A percentile compares a stretch with the other conserved stretches of the same genome.
Conservation (phyloP, 2,888 invertebrate genomes). For the Nomada fucata region DNA sequence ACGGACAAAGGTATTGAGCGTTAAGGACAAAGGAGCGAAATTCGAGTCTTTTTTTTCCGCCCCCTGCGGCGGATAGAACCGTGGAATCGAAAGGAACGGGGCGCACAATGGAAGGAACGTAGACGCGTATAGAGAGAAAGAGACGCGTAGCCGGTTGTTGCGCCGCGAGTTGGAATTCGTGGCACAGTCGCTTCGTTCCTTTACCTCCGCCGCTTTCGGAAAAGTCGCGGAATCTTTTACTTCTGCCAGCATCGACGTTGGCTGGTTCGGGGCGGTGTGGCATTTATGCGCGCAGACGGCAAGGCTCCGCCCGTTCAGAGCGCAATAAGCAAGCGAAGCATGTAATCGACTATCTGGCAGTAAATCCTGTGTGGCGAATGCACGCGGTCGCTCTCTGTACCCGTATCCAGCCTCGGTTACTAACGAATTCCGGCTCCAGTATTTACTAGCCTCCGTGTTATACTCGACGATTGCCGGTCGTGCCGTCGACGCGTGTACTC, state of each 20-base stretch:
- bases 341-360: constrained; percentile 73
- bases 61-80: neutral
- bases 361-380: constrained; percentile 67
- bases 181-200: constrained; percentile 17
- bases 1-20: neutral
- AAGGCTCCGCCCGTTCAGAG: constrained; percentile 61
- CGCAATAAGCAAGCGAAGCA: constrained; percentile 71
- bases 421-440: constrained; percentile 63
- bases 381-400: constrained; percentile 46
- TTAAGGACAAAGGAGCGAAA: neutral
- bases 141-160: neutral
- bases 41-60: neutral
- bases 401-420: constrained; percentile 42
- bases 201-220: constrained; percentile 2
- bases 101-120: neutral
- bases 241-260: constrained; percentile 3
- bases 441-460: constrained; percentile 64
- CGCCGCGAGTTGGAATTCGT: constrained; percentile 12
- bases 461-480: constrained; percentile 44
- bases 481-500: constrained; percentile 23
- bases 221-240: constrained; percentile 43
- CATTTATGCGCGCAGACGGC: constrained; percentile 49
- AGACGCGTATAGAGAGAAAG: neutral
- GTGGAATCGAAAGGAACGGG: constrained; percentile 1
- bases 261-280: neutral